These are phyloP conservation scores for Halocynthia aurantium DNA, from an alignment of 23 tunicate genomes.

Conservation along the genomic window DNA sequence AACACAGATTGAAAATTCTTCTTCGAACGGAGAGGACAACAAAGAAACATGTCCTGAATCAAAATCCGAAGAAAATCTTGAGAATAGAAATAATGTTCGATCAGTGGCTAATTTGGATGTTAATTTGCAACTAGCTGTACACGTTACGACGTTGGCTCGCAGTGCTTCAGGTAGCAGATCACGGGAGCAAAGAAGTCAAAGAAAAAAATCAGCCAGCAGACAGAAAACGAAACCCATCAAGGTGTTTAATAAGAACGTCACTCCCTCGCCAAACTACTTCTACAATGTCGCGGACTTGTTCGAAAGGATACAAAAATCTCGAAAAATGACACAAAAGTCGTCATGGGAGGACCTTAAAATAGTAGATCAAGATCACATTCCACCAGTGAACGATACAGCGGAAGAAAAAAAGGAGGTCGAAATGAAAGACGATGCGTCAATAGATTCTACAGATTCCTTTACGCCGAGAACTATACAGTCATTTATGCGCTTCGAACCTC, in stretches of 20 bases:
- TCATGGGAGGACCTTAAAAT: neutral
- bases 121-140: no score
- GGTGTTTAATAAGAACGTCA: slow-evolving; percentile 24
- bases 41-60: no score
- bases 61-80: no score
- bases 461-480: slow-evolving; percentile 17
- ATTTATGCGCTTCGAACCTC: slow-evolving; percentile 61
- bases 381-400: neutral
- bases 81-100: no score
- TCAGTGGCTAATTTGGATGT: no score
- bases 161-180: no score
- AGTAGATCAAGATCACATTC: slow-evolving; percentile 16
- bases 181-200: no score
- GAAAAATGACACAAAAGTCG: slow-evolving; percentile 3
- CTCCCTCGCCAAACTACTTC: slow-evolving; percentile 56
- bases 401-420: slow-evolving; percentile 4
- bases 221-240: no score
- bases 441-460: slow-evolving; percentile 33
- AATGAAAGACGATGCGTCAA: slow-evolving; percentile 31
- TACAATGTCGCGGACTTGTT: slow-evolving; percentile 60
- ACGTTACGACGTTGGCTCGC: no score
- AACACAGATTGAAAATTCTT: no score
- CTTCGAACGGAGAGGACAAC: no score
- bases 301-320: slow-evolving; percentile 29
- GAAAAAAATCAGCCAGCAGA: no score